Conservation (phyloP, 53 echinoderm and acorn worm species). For the Hippasteria phrygiana region DNA sequence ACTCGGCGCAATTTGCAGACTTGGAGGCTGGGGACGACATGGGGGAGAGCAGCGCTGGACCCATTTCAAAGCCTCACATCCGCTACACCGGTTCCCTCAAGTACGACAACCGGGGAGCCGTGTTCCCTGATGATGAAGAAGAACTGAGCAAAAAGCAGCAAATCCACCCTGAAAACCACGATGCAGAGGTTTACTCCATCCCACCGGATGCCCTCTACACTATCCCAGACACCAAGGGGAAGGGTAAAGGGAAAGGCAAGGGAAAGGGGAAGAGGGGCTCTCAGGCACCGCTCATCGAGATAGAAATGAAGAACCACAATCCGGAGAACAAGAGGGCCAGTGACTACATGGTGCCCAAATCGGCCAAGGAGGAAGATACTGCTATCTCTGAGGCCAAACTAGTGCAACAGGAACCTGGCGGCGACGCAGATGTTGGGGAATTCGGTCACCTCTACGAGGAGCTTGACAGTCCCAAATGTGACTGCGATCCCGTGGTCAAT, state of each 20-base stretch:
- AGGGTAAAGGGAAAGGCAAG: conserved; percentile 40
- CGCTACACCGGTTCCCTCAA: conserved; percentile 42
- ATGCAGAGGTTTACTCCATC: conserved; percentile 34
- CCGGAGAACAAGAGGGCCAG: conserved; percentile 20
- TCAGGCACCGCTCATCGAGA: conserved; percentile 31
- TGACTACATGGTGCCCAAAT: conserved; percentile 49
- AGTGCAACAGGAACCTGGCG: not conserved
- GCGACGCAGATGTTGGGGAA: not conserved
- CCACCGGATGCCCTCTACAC: conserved; percentile 52
- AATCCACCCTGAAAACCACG: not conserved
- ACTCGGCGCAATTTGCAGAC: conserved; percentile 83
- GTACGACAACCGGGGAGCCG: conserved; percentile 16
- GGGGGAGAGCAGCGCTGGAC: conserved; percentile 31
- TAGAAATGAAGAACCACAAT: not conserved
- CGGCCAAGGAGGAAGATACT: conserved; percentile 13
- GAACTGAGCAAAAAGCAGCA: conserved; percentile 9
- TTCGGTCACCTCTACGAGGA: conserved; percentile 48
- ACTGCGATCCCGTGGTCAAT: conserved; percentile 37
- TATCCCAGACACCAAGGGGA: conserved; percentile 15
- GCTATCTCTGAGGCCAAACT: conserved; percentile 33
- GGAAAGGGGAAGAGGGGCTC: conserved; percentile 36
- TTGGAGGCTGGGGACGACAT: conserved; percentile 34
- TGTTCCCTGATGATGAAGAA: conserved; percentile 28
- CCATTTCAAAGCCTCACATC: conserved; percentile 3
- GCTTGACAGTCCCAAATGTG: conserved; percentile 42